Evolutionary conservation across 2,888 invertebrate species (phyloP).

Genomic region (Pollenia amentaria): DNA sequence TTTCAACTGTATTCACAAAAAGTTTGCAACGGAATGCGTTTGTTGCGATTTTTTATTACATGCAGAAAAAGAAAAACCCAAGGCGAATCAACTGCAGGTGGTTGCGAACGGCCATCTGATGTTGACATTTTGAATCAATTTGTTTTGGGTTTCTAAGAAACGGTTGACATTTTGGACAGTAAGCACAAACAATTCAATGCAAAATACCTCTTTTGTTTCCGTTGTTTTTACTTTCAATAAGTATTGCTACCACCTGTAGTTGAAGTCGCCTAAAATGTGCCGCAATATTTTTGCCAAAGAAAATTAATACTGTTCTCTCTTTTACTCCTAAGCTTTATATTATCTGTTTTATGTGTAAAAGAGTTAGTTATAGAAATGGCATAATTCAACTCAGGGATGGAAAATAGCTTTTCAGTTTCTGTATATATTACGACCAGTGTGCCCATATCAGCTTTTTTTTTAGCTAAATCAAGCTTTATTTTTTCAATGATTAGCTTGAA

Average conservation of each 20-base stretch:
- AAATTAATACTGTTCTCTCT: conserved; percentile 9
- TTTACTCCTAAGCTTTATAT: neutral
- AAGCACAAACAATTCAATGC: too few relatives aligned
- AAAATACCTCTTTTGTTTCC: too few relatives aligned
- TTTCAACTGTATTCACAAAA: conserved; percentile 62
- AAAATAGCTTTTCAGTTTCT: neutral
- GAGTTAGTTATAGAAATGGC: neutral
- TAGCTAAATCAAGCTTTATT: too few relatives aligned
- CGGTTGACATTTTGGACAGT: too few relatives aligned
- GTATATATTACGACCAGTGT: too few relatives aligned
- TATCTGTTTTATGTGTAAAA: neutral
- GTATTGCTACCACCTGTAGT: neutral
- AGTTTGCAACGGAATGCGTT: conserved; percentile 73
- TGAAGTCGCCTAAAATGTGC: conserved; percentile 63
- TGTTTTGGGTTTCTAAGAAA: too few relatives aligned
- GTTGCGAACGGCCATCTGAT: too few relatives aligned
- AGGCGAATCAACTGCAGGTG: too few relatives aligned
- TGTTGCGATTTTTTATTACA: conserved; percentile 54
- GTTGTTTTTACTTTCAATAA: too few relatives aligned
- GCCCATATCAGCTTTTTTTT: too few relatives aligned
- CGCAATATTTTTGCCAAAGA: conserved; percentile 64
- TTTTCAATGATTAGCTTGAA: too few relatives aligned
- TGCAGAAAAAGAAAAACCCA: conserved; percentile 44
- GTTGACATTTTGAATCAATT: too few relatives aligned
- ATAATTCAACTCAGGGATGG: conserved; percentile 2